Conservation (phyloP, 2,113 vertebrate species). For the Colius striatus region DNA sequence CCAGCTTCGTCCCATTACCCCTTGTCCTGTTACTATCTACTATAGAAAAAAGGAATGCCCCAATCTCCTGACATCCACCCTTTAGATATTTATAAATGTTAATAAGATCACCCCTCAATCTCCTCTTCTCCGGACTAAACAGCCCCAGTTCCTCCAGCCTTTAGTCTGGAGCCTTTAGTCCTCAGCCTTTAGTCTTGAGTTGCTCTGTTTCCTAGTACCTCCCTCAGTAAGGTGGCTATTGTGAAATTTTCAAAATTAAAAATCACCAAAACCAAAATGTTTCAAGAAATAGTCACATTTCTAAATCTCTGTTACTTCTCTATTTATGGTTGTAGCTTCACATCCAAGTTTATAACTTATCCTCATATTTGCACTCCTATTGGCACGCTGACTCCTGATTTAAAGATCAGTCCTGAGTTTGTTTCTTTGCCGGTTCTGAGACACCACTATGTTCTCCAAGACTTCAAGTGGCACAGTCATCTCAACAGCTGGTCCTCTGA, state of each 20-base stretch:
- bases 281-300: neutral
- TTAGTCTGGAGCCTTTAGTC: too few species aligned
- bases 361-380: neutral
- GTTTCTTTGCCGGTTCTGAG: neutral
- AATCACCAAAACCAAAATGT: neutral
- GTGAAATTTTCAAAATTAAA: neutral
- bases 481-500: conserved; percentile 18
- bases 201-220: neutral
- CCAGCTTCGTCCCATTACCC: too few species aligned
- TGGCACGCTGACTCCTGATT: neutral
- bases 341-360: neutral
- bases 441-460: neutral
- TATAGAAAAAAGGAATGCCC: too few species aligned
- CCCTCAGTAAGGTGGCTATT: neutral
- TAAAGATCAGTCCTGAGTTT: neutral
- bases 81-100: too few species aligned
- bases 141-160: too few species aligned
- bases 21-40: too few species aligned
- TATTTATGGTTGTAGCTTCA: neutral
- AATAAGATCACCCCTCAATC: too few species aligned
- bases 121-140: too few species aligned
- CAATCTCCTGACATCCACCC: too few species aligned
- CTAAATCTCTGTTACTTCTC: neutral
- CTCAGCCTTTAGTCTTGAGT: too few species aligned
- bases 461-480: neutral